These are phyloP conservation scores for Priocnemis perturbator DNA, from an alignment of 2,888 invertebrate genomes.

Conservation along the genomic window DNA sequence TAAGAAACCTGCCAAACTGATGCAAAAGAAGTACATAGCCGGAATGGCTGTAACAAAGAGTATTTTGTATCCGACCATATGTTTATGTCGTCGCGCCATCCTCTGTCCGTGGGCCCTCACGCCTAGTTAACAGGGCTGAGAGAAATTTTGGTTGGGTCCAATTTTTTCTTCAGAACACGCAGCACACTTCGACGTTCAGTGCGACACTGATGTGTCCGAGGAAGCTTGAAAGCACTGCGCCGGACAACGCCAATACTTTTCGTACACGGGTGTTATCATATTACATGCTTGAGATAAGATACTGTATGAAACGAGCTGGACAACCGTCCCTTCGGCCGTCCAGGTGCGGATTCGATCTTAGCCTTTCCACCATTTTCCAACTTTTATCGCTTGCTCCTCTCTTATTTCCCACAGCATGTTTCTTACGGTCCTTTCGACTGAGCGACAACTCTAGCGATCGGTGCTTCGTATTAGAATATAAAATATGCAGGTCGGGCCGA, in stretches of 20 bases:
- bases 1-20: constrained; percentile 53
- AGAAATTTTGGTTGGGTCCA: not conserved
- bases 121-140: too few species aligned
- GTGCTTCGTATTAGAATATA: too few species aligned
- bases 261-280: constrained; percentile 44
- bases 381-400: too few species aligned
- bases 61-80: constrained; percentile 65
- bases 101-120: not conserved
- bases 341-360: constrained; percentile 33
- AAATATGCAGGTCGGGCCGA: too few species aligned
- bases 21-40: constrained; percentile 62
- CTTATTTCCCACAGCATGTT: too few species aligned
- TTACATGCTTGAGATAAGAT: constrained; percentile 49
- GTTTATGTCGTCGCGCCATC: constrained; percentile 65
- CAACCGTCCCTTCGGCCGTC: constrained; percentile 40
- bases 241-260: constrained; percentile 42
- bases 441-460: too few species aligned
- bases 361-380: too few species aligned
- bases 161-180: not conserved
- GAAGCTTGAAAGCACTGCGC: constrained; percentile 19
- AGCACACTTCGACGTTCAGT: constrained; percentile 39
- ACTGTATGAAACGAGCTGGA: constrained; percentile 35
- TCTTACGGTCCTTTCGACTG: too few species aligned
- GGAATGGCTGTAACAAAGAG: constrained; percentile 65
- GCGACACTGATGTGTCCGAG: constrained; percentile 49